Evolutionary conservation across 2,797 vertebrate genomes (phyloP).

Genomic region (Takifugu ocellatus): DNA sequence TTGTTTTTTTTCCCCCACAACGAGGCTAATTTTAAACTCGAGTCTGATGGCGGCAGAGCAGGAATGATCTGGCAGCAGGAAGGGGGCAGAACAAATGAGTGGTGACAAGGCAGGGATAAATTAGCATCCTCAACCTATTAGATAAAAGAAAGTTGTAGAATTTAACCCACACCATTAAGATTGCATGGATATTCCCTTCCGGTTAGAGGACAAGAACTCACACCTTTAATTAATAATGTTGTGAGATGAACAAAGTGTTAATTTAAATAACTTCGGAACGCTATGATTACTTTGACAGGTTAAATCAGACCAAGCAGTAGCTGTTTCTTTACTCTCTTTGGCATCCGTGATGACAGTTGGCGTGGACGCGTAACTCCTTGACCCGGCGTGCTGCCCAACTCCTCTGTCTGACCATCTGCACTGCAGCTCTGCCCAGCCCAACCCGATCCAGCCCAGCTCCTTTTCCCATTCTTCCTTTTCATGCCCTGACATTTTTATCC

Average conservation of each 20-base stretch:
- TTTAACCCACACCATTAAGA: too few relatives aligned
- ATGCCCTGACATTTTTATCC: slow-evolving; percentile 78
- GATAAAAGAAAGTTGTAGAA: too few relatives aligned
- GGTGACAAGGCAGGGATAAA: too few relatives aligned
- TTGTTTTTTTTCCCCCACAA: too few relatives aligned
- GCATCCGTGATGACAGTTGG: slow-evolving; percentile 28
- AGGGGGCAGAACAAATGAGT: too few relatives aligned
- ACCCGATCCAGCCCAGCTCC: slow-evolving; percentile 43
- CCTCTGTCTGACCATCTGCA: slow-evolving; percentile 31
- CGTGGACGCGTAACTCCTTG: slow-evolving; percentile 43
- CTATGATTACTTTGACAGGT: slow-evolving; percentile 1
- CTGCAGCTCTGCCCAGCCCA: slow-evolving; percentile 49
- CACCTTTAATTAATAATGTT: background rate
- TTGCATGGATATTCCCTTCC: too few relatives aligned
- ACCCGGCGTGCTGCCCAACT: slow-evolving; percentile 31
- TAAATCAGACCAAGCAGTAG: slow-evolving; percentile 61
- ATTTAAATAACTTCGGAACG: too few relatives aligned
- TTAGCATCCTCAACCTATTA: too few relatives aligned
- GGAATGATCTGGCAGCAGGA: too few relatives aligned
- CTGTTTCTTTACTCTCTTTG: slow-evolving; percentile 20
- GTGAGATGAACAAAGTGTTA: too few relatives aligned
- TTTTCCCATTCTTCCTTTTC: slow-evolving; percentile 67
- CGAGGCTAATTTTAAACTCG: too few relatives aligned
- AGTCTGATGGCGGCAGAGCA: too few relatives aligned
- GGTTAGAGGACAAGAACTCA: slow-evolving; percentile 17